Percentiles rank a stretch among this genome's conserved stretches.
These are phyloP conservation scores for Lindbergichthys nudifrons DNA, from an alignment of 2,797 vertebrate genomes.

Conservation along the genomic window DNA sequence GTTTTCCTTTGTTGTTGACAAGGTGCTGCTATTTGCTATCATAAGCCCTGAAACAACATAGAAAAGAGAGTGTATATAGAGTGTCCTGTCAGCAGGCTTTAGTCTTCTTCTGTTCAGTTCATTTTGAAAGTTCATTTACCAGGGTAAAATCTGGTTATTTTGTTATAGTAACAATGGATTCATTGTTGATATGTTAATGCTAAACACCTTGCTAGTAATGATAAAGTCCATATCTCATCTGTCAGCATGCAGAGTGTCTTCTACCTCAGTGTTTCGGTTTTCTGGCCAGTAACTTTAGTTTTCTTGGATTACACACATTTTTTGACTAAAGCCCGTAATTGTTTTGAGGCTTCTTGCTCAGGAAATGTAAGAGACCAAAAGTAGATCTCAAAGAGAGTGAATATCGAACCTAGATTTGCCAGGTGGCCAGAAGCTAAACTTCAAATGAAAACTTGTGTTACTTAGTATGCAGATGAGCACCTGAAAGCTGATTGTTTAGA, in stretches of 20 bases:
- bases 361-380: neutral
- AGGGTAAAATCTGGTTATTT: neutral
- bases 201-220: neutral
- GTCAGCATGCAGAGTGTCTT: neutral
- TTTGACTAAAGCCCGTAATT: neutral
- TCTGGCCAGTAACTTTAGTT: neutral
- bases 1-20: constrained; percentile 46
- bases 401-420: neutral
- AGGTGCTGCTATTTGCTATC: constrained; percentile 41
- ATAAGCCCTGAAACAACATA: constrained; percentile 19
- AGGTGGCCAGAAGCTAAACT: neutral
- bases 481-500: neutral
- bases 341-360: neutral
- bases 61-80: neutral
- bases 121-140: constrained; percentile 17
- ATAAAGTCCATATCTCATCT: neutral
- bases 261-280: neutral
- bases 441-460: neutral
- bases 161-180: constrained; percentile 1
- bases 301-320: neutral
- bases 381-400: neutral
- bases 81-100: neutral
- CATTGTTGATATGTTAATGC: neutral
- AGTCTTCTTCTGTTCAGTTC: neutral
- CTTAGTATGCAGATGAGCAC: neutral